Percentiles rank a stretch among this genome's conserved stretches.
Conservation (phyloP, 2,888 invertebrate species). For the Oxycera nigricornis region DNA sequence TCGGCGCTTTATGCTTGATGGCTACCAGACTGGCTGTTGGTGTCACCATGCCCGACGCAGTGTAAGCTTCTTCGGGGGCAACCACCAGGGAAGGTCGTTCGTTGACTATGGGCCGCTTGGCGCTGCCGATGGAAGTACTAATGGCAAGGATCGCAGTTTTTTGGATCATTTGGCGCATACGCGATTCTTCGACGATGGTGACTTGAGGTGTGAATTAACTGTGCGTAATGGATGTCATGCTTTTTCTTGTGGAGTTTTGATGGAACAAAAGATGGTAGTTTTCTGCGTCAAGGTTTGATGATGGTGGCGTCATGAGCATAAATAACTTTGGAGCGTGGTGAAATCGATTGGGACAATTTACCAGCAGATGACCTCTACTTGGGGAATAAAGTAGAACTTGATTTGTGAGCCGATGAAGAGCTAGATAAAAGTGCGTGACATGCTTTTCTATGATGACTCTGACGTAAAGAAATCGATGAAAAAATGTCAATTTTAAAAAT, state of each 20-base stretch:
- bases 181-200: neutral
- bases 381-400: no score
- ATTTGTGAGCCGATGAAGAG: no score
- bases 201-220: neutral
- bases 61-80: neutral
- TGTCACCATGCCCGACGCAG: neutral
- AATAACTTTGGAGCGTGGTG: neutral
- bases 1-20: neutral
- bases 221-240: neutral
- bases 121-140: no score
- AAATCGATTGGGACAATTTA: neutral
- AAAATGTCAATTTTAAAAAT: no score
- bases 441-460: no score
- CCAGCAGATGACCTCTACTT: no score
- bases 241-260: neutral
- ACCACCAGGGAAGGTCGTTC: conserved; percentile 15
- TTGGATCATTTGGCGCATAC: conserved; percentile 9
- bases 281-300: conserved; percentile 3
- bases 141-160: conserved; percentile 3
- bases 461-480: no score
- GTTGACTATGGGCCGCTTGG: conserved; percentile 13
- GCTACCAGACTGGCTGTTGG: neutral
- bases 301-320: neutral
- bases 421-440: no score
- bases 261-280: neutral